Conservation (phyloP, 2,113 vertebrate species). For the Apodemus speciosus region DNA sequence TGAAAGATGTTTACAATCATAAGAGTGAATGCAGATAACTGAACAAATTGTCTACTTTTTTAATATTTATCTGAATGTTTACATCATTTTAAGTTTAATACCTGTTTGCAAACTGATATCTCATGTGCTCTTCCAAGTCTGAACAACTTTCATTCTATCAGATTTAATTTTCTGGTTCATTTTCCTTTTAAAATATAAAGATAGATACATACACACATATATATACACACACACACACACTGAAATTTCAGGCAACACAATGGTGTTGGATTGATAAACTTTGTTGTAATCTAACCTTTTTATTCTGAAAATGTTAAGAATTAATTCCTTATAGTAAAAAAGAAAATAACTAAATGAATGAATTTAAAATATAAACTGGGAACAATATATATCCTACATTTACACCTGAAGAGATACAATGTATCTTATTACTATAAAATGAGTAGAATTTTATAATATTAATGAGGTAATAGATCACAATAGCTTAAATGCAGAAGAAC, state of each 20-base stretch:
- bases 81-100: conserved; percentile 52
- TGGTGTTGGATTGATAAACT: neutral
- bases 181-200: neutral
- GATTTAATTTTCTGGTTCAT: neutral
- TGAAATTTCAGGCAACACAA: neutral
- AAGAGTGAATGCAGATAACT: neutral
- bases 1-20: neutral
- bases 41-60: neutral
- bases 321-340: neutral
- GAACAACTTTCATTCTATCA: conserved; percentile 22
- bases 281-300: neutral
- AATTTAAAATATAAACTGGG: neutral
- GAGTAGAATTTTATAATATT: neutral
- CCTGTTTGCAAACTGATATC: conserved; percentile 8
- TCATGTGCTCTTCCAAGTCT: neutral
- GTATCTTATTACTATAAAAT: neutral
- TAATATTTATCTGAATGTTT: conserved; percentile 21
- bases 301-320: neutral
- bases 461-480: neutral
- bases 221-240: neutral
- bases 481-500: neutral
- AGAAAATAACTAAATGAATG: neutral
- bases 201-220: neutral
- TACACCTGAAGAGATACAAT: neutral
- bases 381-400: neutral